Conservation (phyloP, 64 coral and sea anemone species). For the Porites australiensis region DNA sequence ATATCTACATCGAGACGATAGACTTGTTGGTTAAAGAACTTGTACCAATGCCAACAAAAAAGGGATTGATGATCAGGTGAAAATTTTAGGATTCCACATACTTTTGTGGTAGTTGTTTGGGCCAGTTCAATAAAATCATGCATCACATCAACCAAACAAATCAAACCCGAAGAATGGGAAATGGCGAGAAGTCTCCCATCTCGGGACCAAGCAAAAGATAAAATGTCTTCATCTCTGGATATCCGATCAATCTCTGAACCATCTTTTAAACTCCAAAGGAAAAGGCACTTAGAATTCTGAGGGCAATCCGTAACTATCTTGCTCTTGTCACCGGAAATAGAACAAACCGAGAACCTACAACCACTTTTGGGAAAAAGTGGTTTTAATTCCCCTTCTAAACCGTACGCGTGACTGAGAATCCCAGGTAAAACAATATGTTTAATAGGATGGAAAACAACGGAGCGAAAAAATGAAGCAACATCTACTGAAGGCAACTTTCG, state of each 20-base stretch:
- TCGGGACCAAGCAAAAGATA: constrained; percentile 32
- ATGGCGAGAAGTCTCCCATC: constrained; percentile 16
- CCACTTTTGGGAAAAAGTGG: constrained; percentile 12
- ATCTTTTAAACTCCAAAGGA: constrained; percentile 21
- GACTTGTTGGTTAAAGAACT: too few relatives aligned
- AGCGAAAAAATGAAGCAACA: background rate
- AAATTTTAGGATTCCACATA: constrained; percentile 3
- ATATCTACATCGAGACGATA: too few relatives aligned
- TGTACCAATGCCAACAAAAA: background rate
- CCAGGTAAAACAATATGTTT: background rate
- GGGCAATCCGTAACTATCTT: background rate
- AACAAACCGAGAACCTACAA: background rate
- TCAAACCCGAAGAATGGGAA: background rate
- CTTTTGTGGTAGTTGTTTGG: background rate
- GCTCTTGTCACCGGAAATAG: background rate
- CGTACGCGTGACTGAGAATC: constrained; percentile 17
- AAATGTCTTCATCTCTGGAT: background rate
- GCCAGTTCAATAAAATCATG: background rate
- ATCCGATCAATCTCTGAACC: background rate
- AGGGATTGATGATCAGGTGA: background rate
- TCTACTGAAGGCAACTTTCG: background rate
- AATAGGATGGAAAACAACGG: background rate
- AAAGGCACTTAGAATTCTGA: background rate
- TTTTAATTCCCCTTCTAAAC: background rate
- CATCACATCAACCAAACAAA: constrained; percentile 12